phyloP scores from a whole-genome alignment of 2,113 vertebrate species.

The Pseudopipra pipra region DNA sequence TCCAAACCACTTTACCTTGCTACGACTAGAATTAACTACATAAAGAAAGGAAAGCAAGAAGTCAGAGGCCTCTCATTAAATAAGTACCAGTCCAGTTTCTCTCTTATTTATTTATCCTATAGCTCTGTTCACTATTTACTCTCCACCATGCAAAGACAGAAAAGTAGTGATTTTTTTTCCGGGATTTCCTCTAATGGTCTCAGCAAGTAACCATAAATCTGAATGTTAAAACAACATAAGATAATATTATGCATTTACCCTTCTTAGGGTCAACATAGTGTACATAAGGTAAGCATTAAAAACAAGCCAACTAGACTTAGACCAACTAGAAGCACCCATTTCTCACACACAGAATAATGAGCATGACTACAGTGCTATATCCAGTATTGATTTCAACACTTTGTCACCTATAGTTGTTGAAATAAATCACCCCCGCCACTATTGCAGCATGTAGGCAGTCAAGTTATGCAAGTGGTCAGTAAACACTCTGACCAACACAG shows the following conservation, averaged over 20 bases:
- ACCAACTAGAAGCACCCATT: background rate
- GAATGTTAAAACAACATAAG: background rate
- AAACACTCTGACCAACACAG: background rate
- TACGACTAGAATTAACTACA: background rate
- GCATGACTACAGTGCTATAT: background rate
- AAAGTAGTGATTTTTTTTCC: background rate
- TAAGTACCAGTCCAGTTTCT: background rate
- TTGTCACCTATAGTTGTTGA: background rate
- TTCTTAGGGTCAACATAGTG: background rate
- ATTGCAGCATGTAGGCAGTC: background rate
- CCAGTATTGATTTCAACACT: background rate
- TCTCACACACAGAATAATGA: background rate
- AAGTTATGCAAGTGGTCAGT: background rate
- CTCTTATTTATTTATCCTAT: background rate
- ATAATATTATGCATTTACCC: background rate
- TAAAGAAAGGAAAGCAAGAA: background rate
- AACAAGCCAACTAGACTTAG: background rate
- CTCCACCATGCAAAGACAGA: background rate
- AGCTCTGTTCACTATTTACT: background rate
- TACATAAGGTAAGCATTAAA: background rate
- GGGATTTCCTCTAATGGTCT: background rate
- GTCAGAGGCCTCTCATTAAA: background rate
- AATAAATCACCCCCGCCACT: background rate
- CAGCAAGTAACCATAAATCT: background rate
- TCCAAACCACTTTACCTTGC: background rate